Conservation (phyloP, 2,888 invertebrate species). For the Ichneumoninae sp. region DNA sequence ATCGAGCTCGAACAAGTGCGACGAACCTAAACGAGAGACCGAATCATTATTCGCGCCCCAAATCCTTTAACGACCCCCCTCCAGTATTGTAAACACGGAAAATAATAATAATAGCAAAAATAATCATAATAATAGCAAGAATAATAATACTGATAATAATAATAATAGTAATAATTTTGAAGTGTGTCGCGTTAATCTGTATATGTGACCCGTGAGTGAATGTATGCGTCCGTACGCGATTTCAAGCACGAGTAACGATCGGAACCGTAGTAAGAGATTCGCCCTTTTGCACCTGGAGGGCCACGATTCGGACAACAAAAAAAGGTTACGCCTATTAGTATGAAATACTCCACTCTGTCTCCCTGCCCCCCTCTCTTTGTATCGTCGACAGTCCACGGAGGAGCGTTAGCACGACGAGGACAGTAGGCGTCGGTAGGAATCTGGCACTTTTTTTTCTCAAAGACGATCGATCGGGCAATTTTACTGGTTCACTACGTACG, state of each 20-base stretch:
- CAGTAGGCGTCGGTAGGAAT: slow-evolving; percentile 4
- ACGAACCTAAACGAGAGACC: neutral
- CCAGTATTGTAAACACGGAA: neutral
- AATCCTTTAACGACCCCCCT: too few relatives aligned
- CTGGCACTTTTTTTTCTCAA: slow-evolving; percentile 14
- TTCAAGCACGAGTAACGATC: slow-evolving; percentile 63
- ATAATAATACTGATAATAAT: neutral
- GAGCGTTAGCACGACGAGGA: slow-evolving; percentile 1
- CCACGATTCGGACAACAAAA: neutral
- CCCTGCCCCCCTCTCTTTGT: neutral
- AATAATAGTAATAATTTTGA: neutral
- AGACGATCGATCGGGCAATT: slow-evolving; percentile 39
- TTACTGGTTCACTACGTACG: slow-evolving; percentile 14
- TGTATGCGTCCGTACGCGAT: slow-evolving; percentile 46
- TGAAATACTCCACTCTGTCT: neutral
- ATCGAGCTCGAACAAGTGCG: neutral
- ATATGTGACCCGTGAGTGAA: slow-evolving; percentile 57
- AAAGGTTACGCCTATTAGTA: neutral
- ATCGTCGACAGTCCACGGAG: neutral
- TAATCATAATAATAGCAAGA: neutral
- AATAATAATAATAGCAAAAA: neutral
- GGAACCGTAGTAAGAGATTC: slow-evolving; percentile 31
- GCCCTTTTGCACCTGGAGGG: neutral
- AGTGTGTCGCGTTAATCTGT: slow-evolving; percentile 45
- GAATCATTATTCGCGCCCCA: neutral